These are phyloP conservation scores for Eira barbara DNA, from an alignment of 2,113 vertebrate genomes.

Conservation along the genomic window DNA sequence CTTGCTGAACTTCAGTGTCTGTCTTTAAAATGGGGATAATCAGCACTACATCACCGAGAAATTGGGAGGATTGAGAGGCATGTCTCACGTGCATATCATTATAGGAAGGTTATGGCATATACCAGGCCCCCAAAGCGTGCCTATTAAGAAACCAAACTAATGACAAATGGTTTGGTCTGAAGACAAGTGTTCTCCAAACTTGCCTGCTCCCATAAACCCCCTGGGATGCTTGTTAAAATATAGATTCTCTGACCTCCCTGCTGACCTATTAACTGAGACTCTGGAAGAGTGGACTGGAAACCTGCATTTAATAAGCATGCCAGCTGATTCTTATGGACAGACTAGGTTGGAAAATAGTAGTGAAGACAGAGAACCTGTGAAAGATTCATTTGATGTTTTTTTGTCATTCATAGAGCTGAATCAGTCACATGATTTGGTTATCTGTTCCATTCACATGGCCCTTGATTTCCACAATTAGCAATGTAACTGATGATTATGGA, in stretches of 20 bases:
- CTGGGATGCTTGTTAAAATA: neutral
- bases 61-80: neutral
- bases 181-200: neutral
- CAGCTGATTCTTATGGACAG: neutral
- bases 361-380: neutral
- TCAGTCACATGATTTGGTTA: neutral
- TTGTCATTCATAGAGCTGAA: neutral
- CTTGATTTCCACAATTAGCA: neutral
- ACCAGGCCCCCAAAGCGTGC: neutral
- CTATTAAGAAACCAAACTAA: neutral
- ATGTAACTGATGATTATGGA: neutral
- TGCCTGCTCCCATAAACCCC: neutral
- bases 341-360: neutral
- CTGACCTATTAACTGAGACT: neutral
- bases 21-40: neutral
- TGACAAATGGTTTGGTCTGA: neutral
- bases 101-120: neutral
- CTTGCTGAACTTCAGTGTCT: neutral
- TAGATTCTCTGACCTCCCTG: neutral
- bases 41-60: rapidly evolving
- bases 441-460: neutral
- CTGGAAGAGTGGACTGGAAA: neutral
- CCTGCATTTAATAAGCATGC: neutral
- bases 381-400: neutral
- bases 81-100: neutral